Evolutionary conservation across 2,113 vertebrate genomes (phyloP).

Genomic region (Rousettus leschenaultii): DNA sequence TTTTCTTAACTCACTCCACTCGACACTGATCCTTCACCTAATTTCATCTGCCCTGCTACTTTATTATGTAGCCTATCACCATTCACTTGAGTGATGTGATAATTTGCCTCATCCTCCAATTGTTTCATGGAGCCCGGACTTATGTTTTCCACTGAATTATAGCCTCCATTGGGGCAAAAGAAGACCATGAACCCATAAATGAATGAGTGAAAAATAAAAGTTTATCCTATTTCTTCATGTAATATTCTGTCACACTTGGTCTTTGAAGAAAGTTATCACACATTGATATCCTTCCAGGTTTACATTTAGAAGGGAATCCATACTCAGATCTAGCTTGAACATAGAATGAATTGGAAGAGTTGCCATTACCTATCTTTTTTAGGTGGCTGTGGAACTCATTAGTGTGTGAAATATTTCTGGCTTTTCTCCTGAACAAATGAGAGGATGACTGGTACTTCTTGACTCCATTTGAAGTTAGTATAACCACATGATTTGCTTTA

Average conservation of each 20-base stretch:
- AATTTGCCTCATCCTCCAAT: background rate
- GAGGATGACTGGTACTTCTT: background rate
- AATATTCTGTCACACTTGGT: background rate
- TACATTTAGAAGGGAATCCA: background rate
- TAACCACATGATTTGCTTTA: background rate
- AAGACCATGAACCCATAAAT: background rate
- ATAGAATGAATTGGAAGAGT: background rate
- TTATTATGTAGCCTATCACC: background rate
- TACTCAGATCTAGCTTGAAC: background rate
- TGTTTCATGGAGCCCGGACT: background rate
- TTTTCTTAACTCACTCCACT: background rate
- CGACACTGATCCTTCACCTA: background rate
- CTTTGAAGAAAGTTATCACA: background rate
- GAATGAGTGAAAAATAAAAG: background rate
- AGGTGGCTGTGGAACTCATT: background rate
- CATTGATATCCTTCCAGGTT: background rate
- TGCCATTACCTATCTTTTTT: background rate
- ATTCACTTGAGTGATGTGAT: background rate
- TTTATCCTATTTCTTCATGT: background rate
- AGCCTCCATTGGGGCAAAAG: background rate
- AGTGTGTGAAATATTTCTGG: conserved; percentile 1
- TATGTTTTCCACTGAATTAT: background rate
- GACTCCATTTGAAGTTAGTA: background rate
- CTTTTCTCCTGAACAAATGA: background rate
- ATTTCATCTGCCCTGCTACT: background rate